These are phyloP conservation scores for Acanthosepion lycidas DNA, from an alignment of 2,888 invertebrate genomes.

Conservation along the genomic window DNA sequence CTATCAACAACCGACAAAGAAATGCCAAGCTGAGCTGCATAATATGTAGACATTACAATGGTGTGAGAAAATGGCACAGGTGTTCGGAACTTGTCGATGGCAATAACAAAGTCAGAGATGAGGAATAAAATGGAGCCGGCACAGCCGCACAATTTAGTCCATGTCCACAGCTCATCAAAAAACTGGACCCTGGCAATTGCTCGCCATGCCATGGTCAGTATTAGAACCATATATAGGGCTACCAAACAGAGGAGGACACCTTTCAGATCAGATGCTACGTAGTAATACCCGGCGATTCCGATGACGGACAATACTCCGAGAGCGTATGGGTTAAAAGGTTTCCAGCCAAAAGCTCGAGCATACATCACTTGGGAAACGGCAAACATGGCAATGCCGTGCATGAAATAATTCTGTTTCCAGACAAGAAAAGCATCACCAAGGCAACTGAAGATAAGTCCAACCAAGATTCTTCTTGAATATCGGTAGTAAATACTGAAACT, in stretches of 20 bases:
- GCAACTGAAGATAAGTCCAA: constrained; percentile 86
- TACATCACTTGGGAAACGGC: constrained; percentile 82
- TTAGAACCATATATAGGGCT: constrained; percentile 81
- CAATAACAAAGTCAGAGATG: constrained; percentile 87
- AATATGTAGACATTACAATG: constrained; percentile 91
- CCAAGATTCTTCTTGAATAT: constrained; percentile 84
- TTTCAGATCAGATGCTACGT: constrained; percentile 64
- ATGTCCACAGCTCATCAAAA: constrained; percentile 81
- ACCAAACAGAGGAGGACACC: constrained; percentile 63
- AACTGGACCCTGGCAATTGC: constrained; percentile 82
- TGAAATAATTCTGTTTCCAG: constrained; percentile 78
- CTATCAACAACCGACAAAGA: constrained; percentile 81
- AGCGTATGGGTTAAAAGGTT: constrained; percentile 78
- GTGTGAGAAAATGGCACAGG: constrained; percentile 82
- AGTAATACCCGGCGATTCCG: constrained; percentile 67
- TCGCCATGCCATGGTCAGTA: constrained; percentile 89
- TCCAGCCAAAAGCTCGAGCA: constrained; percentile 85
- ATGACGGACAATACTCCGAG: constrained; percentile 64
- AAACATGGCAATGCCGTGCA: constrained; percentile 87
- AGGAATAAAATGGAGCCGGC: constrained; percentile 84
- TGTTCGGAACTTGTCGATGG: constrained; percentile 83
- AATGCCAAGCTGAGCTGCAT: constrained; percentile 89
- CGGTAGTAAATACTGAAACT: constrained; percentile 81
- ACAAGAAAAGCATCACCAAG: constrained; percentile 84
- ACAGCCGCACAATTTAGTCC: constrained; percentile 82